These are phyloP conservation scores for Bostrychus sinensis DNA, from an alignment of 2,113 vertebrate genomes.

Conservation along the genomic window DNA sequence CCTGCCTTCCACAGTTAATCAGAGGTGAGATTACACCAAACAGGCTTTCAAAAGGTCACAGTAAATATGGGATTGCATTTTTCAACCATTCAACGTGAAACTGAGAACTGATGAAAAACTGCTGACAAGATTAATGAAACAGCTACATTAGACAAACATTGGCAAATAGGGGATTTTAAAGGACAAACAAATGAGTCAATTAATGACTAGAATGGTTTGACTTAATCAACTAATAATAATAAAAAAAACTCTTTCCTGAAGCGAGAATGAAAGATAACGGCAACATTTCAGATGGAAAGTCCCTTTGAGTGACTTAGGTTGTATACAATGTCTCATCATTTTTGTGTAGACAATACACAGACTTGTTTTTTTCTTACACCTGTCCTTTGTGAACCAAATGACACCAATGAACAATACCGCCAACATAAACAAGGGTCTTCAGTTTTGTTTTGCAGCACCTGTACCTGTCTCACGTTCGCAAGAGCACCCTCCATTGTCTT, in stretches of 20 bases:
- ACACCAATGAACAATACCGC: too few relatives aligned
- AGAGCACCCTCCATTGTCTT: too few relatives aligned
- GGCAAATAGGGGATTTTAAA: neutral
- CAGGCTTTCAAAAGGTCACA: neutral
- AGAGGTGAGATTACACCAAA: neutral
- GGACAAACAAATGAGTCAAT: neutral
- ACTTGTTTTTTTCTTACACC: too few relatives aligned
- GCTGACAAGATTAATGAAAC: neutral
- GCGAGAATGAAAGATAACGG: neutral
- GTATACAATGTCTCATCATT: neutral
- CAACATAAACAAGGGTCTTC: too few relatives aligned
- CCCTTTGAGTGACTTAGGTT: neutral
- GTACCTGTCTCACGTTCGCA: too few relatives aligned
- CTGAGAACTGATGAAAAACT: neutral
- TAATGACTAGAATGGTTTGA: neutral
- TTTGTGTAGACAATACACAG: neutral
- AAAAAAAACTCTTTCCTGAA: too few relatives aligned
- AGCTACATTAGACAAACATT: neutral
- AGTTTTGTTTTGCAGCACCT: too few relatives aligned
- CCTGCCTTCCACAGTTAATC: too few relatives aligned
- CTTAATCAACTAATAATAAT: neutral
- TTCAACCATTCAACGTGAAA: neutral
- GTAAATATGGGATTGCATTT: neutral
- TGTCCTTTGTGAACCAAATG: too few relatives aligned
- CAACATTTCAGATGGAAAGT: constrained; percentile 6